These are phyloP conservation scores for Tetragnatha montana DNA, from an alignment of 2,888 invertebrate genomes.

Conservation along the genomic window DNA sequence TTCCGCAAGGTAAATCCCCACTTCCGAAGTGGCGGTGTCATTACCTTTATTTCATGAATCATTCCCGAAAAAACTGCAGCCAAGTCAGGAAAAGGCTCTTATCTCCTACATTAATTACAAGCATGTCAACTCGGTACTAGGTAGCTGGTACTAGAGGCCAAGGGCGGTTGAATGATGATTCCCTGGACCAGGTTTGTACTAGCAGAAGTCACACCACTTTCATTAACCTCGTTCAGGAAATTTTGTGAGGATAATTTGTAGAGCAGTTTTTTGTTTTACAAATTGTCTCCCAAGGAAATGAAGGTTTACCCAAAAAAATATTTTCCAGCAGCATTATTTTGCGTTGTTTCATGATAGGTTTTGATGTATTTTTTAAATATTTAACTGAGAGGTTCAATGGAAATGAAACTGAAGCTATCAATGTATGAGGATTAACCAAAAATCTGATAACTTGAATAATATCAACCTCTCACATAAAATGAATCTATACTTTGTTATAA, in stretches of 20 bases:
- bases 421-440: too few species aligned
- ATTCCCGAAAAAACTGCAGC: slow-evolving; percentile 16
- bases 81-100: slow-evolving; percentile 2
- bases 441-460: too few species aligned
- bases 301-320: too few species aligned
- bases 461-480: too few species aligned
- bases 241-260: background rate
- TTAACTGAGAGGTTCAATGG: too few species aligned
- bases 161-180: background rate
- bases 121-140: slow-evolving; percentile 6
- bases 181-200: background rate
- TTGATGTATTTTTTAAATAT: too few species aligned
- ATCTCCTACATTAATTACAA: slow-evolving; percentile 26
- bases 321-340: too few species aligned
- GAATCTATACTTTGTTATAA: too few species aligned
- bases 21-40: slow-evolving; percentile 2
- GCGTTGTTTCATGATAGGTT: too few species aligned
- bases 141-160: slow-evolving; percentile 1
- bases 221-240: background rate
- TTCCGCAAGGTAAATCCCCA: background rate
- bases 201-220: background rate
- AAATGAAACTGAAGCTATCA: too few species aligned
- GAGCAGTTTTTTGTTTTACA: background rate
- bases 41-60: slow-evolving; percentile 34
- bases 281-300: too few species aligned